phyloP scores from a whole-genome alignment of 2,113 vertebrate genomes.

The Pagrus major region DNA sequence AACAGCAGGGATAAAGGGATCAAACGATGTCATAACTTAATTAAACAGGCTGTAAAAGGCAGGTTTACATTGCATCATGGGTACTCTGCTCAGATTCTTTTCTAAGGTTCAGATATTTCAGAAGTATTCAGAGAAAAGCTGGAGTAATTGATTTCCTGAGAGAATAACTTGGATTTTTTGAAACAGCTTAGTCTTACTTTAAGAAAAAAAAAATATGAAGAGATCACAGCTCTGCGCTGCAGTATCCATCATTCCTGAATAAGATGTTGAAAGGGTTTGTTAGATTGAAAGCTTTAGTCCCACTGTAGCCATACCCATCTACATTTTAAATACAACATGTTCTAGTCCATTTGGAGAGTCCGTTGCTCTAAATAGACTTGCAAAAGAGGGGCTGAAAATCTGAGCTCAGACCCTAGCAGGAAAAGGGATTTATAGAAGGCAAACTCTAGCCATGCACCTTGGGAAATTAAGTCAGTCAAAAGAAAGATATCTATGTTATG shows the following conservation, averaged over 20 bases:
- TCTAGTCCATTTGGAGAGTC: slow-evolving; percentile 43
- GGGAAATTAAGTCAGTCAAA: slow-evolving; percentile 81
- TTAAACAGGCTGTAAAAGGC: not conserved
- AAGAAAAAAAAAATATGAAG: not conserved
- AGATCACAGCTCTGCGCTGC: not conserved
- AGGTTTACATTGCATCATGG: not conserved
- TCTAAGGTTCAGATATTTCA: not conserved
- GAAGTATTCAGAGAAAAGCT: not conserved
- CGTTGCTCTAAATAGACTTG: slow-evolving; percentile 52
- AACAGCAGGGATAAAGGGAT: slow-evolving; percentile 14
- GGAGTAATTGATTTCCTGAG: not conserved
- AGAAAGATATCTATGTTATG: slow-evolving; percentile 68
- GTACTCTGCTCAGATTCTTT: slow-evolving; percentile 2
- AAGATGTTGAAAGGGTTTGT: slow-evolving; percentile 39
- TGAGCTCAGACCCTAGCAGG: slow-evolving; percentile 35
- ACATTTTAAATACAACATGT: slow-evolving; percentile 43
- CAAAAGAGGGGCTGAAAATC: slow-evolving; percentile 48
- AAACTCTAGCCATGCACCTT: slow-evolving; percentile 60
- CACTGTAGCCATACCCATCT: slow-evolving; percentile 24
- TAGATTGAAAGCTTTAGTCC: slow-evolving; percentile 27
- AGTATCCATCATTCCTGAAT: slow-evolving; percentile 27
- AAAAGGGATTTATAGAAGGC: slow-evolving; percentile 67
- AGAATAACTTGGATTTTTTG: not conserved
- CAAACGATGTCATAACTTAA: slow-evolving; percentile 11
- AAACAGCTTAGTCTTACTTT: not conserved